Percentiles rank a stretch among this genome's conserved stretches.
Conservation (phyloP, 2,888 invertebrate species). For the Netelia inedita region DNA sequence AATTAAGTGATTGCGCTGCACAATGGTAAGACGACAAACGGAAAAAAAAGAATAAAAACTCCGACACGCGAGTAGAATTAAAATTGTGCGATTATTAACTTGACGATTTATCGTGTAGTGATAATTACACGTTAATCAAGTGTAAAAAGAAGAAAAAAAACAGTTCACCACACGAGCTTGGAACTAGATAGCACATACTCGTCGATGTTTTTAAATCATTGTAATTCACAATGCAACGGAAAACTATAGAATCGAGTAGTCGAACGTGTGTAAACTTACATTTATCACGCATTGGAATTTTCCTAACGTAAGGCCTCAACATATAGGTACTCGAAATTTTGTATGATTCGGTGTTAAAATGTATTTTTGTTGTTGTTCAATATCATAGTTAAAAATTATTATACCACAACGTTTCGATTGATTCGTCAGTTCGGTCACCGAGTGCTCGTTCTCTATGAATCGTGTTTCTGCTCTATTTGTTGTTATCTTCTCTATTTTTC, state of each 20-base stretch:
- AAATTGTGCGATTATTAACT: constrained; percentile 39
- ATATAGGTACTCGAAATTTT: constrained; percentile 47
- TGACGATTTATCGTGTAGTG: constrained; percentile 18
- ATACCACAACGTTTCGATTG: constrained; percentile 27
- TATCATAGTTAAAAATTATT: constrained; percentile 40
- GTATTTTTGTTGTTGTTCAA: not conserved
- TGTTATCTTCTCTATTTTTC: not conserved
- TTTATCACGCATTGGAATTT: constrained; percentile 53
- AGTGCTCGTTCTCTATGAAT: constrained; percentile 5
- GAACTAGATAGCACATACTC: constrained; percentile 11
- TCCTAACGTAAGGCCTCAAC: constrained; percentile 54
- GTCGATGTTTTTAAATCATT: constrained; percentile 26
- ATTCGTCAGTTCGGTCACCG: constrained; percentile 40
- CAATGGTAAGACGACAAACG: constrained; percentile 12
- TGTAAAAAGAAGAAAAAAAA: constrained; percentile 47
- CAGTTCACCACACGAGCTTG: constrained; percentile 21
- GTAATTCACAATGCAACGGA: not conserved
- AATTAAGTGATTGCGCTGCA: constrained; percentile 27
- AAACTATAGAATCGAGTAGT: not conserved
- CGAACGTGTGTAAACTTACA: constrained; percentile 26
- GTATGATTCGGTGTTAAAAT: constrained; percentile 34
- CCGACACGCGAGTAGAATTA: constrained; percentile 19
- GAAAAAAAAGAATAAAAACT: constrained; percentile 28
- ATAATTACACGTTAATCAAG: constrained; percentile 12
- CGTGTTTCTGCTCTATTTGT: not conserved